Conservation (phyloP, 2,113 vertebrate species). For the Malurus alboscapulatus region DNA sequence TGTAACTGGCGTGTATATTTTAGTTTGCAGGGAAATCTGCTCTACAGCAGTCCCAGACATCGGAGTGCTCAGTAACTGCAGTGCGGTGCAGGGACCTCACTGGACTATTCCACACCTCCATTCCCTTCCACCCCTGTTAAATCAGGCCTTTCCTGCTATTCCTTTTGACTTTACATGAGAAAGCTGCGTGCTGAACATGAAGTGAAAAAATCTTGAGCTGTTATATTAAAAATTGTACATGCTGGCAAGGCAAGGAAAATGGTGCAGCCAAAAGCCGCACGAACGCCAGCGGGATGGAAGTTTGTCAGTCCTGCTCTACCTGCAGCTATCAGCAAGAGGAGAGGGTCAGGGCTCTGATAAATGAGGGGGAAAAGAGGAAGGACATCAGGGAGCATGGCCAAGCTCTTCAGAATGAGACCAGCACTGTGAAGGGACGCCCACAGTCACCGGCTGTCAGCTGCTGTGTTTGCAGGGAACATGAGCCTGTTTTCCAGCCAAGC, state of each 20-base stretch:
- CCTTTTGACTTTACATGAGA: background rate
- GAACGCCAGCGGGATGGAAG: background rate
- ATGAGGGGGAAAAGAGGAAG: rapidly evolving
- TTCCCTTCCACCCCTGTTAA: background rate
- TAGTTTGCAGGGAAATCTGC: background rate
- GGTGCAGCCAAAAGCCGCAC: background rate
- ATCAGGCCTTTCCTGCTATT: background rate
- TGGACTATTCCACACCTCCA: background rate
- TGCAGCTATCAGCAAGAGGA: background rate
- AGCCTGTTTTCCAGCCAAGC: background rate
- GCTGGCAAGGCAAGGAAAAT: background rate
- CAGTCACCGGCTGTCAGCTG: background rate
- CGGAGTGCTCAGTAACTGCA: background rate
- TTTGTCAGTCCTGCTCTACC: background rate
- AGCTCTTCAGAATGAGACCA: background rate
- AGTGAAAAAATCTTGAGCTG: background rate
- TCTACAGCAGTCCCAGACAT: background rate
- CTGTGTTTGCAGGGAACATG: background rate
- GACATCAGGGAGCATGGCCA: background rate
- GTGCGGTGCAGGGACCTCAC: rapidly evolving
- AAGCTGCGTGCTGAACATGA: background rate
- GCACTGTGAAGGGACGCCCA: background rate
- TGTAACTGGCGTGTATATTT: background rate
- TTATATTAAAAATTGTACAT: background rate
- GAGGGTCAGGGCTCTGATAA: background rate